Evolutionary conservation across 2,113 vertebrate genomes (phyloP).

Genomic region (Amphiprion ocellaris): DNA sequence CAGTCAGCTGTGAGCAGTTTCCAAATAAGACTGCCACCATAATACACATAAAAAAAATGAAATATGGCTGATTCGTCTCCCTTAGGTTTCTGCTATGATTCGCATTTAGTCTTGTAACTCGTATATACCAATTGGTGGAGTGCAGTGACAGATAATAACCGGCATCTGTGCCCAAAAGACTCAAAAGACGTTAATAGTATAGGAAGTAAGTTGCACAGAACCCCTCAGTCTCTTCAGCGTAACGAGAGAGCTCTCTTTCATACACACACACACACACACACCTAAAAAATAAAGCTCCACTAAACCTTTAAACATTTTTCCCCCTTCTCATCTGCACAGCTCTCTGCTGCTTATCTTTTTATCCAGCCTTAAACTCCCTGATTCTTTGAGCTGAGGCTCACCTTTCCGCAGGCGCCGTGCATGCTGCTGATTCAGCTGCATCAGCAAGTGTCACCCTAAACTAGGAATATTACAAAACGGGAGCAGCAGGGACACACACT

Average conservation of each 20-base stretch:
- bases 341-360: conserved; percentile 58
- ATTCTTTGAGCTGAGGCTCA: conserved; percentile 48
- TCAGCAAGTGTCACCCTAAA: conserved; percentile 41
- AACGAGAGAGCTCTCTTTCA: conserved; percentile 18
- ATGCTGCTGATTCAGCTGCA: conserved; percentile 36
- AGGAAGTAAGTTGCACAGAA: conserved; percentile 19
- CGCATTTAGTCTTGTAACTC: conserved; percentile 43
- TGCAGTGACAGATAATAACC: conserved; percentile 34
- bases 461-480: neutral
- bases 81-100: conserved; percentile 20
- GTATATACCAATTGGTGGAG: conserved; percentile 24
- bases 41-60: neutral
- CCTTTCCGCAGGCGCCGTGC: conserved; percentile 9
- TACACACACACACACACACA: conserved; percentile 15
- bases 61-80: conserved; percentile 44
- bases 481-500: conserved; percentile 1
- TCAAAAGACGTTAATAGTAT: conserved; percentile 33
- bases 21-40: conserved; percentile 24
- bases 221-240: conserved; percentile 5
- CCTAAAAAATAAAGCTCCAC: conserved; percentile 36
- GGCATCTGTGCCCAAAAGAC: conserved; percentile 21
- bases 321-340: conserved; percentile 31
- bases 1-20: conserved; percentile 53
- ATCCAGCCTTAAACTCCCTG: conserved; percentile 54
- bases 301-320: conserved; percentile 60